Conservation (phyloP, 2,113 vertebrate species). For the Gopherus evgoodei region DNA sequence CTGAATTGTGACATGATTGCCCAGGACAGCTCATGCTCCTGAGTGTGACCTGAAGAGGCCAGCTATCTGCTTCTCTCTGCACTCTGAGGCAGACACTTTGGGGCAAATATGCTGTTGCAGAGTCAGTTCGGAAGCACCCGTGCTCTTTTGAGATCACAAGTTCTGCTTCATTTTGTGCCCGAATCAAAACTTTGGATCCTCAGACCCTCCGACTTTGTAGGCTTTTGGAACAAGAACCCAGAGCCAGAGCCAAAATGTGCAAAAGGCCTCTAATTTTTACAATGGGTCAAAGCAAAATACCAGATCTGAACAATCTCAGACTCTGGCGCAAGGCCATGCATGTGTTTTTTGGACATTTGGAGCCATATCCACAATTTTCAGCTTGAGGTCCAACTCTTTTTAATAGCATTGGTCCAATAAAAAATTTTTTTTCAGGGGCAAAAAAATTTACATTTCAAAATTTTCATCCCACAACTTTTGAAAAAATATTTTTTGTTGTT, state of each 20-base stretch:
- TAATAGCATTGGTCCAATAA: constrained; percentile 46
- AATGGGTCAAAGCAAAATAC: constrained; percentile 66
- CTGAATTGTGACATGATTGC: fast-evolving
- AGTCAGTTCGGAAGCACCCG: background rate
- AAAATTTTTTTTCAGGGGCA: constrained; percentile 16
- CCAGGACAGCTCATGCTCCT: fast-evolving
- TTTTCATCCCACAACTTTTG: constrained; percentile 15
- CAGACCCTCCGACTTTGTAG: background rate
- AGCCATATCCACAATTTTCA: constrained; percentile 49
- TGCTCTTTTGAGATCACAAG: background rate
- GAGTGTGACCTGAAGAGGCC: background rate
- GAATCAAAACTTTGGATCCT: background rate
- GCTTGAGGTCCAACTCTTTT: constrained; percentile 42
- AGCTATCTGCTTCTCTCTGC: background rate
- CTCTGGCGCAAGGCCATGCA: constrained; percentile 28
- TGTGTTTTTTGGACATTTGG: constrained; percentile 56
- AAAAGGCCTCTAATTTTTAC: constrained; percentile 60
- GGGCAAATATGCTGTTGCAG: background rate
- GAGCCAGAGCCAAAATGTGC: constrained; percentile 42
- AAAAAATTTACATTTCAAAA: constrained; percentile 22
- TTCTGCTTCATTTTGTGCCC: background rate
- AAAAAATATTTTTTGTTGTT: background rate
- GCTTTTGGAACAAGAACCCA: constrained; percentile 24
- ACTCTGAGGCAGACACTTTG: background rate
- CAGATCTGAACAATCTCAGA: constrained; percentile 61